Evolutionary conservation across 2,797 vertebrate species (phyloP), one percentile per base, ranked within the genome.

Genomic region (Mastacembelus armatus): DNA sequence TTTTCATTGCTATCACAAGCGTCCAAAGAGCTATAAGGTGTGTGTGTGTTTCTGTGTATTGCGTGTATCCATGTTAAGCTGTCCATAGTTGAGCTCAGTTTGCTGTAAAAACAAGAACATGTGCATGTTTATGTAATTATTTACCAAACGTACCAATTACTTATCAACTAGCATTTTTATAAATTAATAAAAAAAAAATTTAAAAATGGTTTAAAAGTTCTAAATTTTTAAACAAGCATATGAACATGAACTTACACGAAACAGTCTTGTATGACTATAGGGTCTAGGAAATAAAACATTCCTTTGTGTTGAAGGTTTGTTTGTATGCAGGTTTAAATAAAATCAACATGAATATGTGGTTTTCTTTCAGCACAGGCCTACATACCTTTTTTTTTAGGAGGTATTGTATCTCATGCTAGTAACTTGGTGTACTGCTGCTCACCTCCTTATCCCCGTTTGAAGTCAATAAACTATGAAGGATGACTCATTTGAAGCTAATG

Each of bases 381-480:
- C 18, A 30, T 44, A 45, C 45, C 49, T 21, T 7, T 10, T 44
- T 64, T 54, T 65, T 35, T 43, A 29, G 43, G 35, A 14, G 7
- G 24, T 27, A 64, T 78, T 42, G 55, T 57, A 32, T 57, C 4
- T 5, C 38, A 18, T 39, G 62, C 67, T 27, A 61, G 40, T 58
- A 59, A 64, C 61, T 49, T 60, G 58, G 57, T 69, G 33, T 63
- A 30, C 32, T 55, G 33, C 71, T 69, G 73, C 80, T 85, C 79
- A 78, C 61, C 70, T 77, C 48, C 54, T 42, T 64, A 66, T 71
- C 79, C 65, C 79, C 18, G 74, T 91, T 90, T 90, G 81, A 91
- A 89, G 88, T 91, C 74, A 62, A 74, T 86, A 88, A 89, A 82
- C 84, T 88, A 85, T 86, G 83, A 89, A 84, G 88, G 74, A 83